Evolutionary conservation across 2,113 vertebrate species (phyloP).

Genomic region (Jaculus jaculus): DNA sequence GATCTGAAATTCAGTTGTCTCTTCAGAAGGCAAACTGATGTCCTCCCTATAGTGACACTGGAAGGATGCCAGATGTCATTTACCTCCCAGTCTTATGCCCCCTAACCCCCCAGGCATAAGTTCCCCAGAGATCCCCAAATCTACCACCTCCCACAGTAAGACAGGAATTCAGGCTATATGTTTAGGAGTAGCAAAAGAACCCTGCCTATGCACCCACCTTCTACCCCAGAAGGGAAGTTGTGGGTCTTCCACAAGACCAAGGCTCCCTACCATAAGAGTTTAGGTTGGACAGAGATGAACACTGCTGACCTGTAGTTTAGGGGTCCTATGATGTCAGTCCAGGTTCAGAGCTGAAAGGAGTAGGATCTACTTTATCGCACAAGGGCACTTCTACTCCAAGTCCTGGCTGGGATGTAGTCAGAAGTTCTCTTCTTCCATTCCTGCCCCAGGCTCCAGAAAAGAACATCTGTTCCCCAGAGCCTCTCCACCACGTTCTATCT

Average conservation of each 20-base stretch:
- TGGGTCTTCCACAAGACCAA: constrained; percentile 40
- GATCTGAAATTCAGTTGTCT: background rate
- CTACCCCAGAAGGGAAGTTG: background rate
- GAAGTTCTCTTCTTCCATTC: background rate
- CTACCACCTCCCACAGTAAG: background rate
- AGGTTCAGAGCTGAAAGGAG: constrained; percentile 33
- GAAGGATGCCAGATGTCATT: background rate
- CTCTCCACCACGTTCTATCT: background rate
- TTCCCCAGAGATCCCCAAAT: background rate
- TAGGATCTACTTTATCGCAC: background rate
- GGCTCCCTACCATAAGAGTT: background rate
- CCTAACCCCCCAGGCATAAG: background rate
- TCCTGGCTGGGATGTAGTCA: background rate
- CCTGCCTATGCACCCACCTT: background rate
- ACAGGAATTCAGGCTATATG: background rate
- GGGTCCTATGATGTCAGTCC: background rate
- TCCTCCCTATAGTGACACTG: background rate
- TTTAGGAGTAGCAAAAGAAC: background rate
- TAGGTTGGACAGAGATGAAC: constrained; percentile 57
- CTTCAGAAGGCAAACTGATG: background rate
- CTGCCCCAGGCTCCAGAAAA: background rate
- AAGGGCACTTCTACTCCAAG: background rate
- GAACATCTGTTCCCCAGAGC: background rate
- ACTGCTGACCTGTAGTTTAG: constrained; percentile 4
- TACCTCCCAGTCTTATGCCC: fast-evolving